Conservation (phyloP, 2,888 invertebrate genomes). For the Amiota mariae region DNA sequence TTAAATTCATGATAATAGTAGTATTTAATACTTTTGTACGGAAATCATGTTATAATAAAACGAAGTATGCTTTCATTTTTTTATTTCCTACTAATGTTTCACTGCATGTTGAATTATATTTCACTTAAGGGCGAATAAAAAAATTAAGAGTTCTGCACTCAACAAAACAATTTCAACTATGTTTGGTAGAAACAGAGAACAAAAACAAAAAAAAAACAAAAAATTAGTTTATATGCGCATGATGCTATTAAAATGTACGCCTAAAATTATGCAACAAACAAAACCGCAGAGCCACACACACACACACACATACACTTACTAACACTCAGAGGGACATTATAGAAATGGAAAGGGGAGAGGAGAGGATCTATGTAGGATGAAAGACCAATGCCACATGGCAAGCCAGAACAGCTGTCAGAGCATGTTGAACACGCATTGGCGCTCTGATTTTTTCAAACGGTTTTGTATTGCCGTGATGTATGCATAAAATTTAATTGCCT, state of each 20-base stretch:
- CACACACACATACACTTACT: background rate
- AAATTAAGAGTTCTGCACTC: too few relatives aligned
- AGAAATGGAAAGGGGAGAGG: background rate
- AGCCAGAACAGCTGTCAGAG: conserved; percentile 23
- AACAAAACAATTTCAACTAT: too few relatives aligned
- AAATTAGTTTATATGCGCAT: background rate
- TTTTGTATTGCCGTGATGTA: conserved; percentile 11
- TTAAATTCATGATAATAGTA: too few relatives aligned
- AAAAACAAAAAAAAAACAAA: background rate
- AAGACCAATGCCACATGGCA: conserved; percentile 12
- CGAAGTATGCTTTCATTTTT: too few relatives aligned
- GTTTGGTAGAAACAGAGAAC: background rate
- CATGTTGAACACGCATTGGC: conserved; percentile 4
- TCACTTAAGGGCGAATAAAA: too few relatives aligned
- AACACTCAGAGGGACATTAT: background rate
- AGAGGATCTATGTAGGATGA: background rate
- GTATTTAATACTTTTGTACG: too few relatives aligned
- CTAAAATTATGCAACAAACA: conserved; percentile 28
- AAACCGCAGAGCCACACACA: background rate
- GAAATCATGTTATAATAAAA: too few relatives aligned
- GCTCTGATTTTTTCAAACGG: background rate
- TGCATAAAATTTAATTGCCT: conserved; percentile 31
- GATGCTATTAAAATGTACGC: conserved; percentile 7
- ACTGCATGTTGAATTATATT: too few relatives aligned
- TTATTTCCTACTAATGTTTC: too few relatives aligned